A percentile compares a stretch with the other conserved stretches of the same genome.
Evolutionary conservation across 2,797 vertebrate species (phyloP).

Genomic region (Hemibagrus guttatus): DNA sequence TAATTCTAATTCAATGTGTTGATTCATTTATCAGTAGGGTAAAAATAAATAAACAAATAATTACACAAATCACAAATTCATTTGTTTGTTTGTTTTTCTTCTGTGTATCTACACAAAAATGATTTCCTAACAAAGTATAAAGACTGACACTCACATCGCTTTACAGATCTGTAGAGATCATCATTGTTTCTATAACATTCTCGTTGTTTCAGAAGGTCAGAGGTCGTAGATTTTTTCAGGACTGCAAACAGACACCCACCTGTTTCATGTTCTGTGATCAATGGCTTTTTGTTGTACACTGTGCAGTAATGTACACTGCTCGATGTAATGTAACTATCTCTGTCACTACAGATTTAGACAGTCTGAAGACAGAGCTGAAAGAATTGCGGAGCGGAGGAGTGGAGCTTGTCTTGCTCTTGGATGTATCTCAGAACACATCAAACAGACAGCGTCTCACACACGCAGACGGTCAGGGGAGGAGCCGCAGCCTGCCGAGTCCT

Average conservation of each 20-base stretch:
- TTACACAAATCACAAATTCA: slow-evolving; percentile 32
- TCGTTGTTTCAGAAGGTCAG: background rate
- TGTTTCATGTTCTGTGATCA: slow-evolving; percentile 40
- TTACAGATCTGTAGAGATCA: slow-evolving; percentile 7
- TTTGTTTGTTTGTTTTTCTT: background rate
- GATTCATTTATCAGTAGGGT: background rate
- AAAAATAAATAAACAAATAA: background rate
- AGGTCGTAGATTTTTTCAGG: background rate
- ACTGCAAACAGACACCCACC: slow-evolving; percentile 27
- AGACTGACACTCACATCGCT: background rate
- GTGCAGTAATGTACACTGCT: background rate
- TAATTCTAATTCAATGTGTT: slow-evolving; percentile 39
- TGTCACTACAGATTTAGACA: slow-evolving; percentile 40
- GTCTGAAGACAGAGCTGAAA: slow-evolving; percentile 17
- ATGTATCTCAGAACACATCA: slow-evolving; percentile 51
- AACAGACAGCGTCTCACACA: slow-evolving; percentile 49
- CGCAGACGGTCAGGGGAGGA: slow-evolving; percentile 48
- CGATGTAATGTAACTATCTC: slow-evolving; percentile 30
- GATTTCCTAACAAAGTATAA: background rate
- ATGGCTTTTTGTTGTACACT: slow-evolving; percentile 12
- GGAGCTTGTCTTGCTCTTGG: slow-evolving; percentile 49
- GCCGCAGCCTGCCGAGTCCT: slow-evolving; percentile 42
- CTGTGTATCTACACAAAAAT: background rate
- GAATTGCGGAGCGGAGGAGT: slow-evolving; percentile 33
- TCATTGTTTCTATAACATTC: background rate